Evolutionary conservation across 2,888 invertebrate genomes (phyloP).

Genomic region (Drosophila fulvimacula): DNA sequence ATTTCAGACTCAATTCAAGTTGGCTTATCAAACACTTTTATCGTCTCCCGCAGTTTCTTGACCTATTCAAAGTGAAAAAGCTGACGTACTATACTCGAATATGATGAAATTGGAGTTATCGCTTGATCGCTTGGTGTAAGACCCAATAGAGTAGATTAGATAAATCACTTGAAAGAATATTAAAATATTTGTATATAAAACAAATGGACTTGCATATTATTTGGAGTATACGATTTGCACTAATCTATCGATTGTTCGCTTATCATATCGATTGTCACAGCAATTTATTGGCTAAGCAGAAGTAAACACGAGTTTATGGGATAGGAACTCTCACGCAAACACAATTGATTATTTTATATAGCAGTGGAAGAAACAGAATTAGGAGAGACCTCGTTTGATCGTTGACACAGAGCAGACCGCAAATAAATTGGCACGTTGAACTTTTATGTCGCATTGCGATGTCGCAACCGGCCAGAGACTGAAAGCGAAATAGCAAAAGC

Average conservation of each 20-base stretch:
- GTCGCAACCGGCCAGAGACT: conserved; percentile 34
- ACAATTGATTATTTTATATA: neutral
- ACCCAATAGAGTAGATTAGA: neutral
- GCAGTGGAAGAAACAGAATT: neutral
- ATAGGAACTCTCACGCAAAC: neutral
- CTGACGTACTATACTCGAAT: neutral
- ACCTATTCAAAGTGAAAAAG: neutral
- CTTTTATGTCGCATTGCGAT: conserved; percentile 61
- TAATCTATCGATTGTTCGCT: conserved; percentile 7
- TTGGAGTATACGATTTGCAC: conserved; percentile 5
- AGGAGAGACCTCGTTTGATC: conserved; percentile 45
- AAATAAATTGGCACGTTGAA: conserved; percentile 67
- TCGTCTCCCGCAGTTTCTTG: neutral
- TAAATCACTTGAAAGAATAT: neutral
- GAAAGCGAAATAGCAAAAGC: conserved; percentile 29
- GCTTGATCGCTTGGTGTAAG: no score
- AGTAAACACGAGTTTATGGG: neutral
- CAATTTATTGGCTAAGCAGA: neutral
- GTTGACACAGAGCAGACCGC: conserved; percentile 59
- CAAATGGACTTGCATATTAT: neutral
- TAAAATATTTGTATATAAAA: neutral
- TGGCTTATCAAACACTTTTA: conserved; percentile 1
- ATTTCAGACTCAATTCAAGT: neutral
- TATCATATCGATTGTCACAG: conserved; percentile 1
- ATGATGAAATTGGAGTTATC: conserved; percentile 1